Percentiles rank a stretch among this genome's conserved stretches.
Evolutionary conservation across 1,140 invertebrate genomes (phyloP).

Genomic region (Neomicropteryx cornuta): DNA sequence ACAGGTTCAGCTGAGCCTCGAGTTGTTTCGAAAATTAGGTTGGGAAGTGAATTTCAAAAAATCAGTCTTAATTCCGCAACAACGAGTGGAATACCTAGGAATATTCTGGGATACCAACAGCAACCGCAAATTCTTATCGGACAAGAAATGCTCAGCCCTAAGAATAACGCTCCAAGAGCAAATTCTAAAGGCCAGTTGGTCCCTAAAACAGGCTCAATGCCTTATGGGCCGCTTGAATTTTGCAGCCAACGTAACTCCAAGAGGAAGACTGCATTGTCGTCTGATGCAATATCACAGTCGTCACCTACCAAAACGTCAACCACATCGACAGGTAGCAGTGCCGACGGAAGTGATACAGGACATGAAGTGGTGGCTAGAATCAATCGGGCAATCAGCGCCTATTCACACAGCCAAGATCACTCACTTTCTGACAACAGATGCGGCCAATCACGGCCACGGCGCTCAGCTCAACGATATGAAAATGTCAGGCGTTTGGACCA

Average conservation of each 20-base stretch:
- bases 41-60: constrained; percentile 9
- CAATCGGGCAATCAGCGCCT: no score
- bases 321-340: no score
- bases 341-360: no score
- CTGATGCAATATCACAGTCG: constrained; percentile 8
- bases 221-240: constrained; percentile 26
- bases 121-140: constrained; percentile 6
- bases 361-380: no score
- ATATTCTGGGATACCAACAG: constrained; percentile 5
- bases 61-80: constrained; percentile 6
- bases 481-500: constrained; percentile 13
- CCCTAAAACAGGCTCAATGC: constrained; percentile 32
- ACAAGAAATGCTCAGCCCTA: constrained; percentile 3
- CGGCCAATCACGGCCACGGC: constrained; percentile 20
- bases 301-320: no score
- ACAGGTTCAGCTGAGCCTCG: constrained; percentile 8
- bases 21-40: constrained; percentile 6
- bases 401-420: no score
- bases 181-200: constrained; percentile 9
- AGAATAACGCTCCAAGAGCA: constrained; percentile 2
- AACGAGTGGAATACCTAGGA: constrained; percentile 7
- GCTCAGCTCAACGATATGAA: constrained; percentile 14
- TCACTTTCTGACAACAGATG: constrained; percentile 19
- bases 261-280: constrained; percentile 27
- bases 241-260: constrained; percentile 34